Evolutionary conservation across 1,140 invertebrate genomes (phyloP).

Genomic region (Drosophila tristis): DNA sequence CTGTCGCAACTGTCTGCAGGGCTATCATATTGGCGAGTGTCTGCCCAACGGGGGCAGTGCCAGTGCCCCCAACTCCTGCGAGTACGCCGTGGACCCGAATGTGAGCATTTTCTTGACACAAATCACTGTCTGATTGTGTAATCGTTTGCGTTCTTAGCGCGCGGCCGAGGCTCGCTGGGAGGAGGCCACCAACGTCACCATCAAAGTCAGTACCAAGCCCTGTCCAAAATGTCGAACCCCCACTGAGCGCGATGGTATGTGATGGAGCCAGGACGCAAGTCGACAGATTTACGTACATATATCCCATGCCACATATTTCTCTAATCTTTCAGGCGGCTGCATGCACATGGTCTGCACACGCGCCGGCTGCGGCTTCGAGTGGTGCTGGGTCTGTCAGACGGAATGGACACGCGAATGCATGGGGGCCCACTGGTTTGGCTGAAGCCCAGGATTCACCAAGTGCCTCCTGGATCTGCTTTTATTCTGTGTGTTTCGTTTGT

Average conservation of each 20-base stretch:
- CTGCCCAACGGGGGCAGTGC: slow-evolving; percentile 79
- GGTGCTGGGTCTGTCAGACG: slow-evolving; percentile 96
- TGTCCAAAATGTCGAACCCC: slow-evolving; percentile 94
- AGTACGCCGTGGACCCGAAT: slow-evolving; percentile 87
- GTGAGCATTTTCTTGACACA: slow-evolving; percentile 76
- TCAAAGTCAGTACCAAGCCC: slow-evolving; percentile 92
- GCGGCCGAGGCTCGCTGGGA: slow-evolving; percentile 90
- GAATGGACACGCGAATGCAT: slow-evolving; percentile 94
- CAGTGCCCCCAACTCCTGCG: slow-evolving; percentile 76
- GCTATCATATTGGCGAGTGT: slow-evolving; percentile 92
- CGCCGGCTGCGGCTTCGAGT: slow-evolving; percentile 90
- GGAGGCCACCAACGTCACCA: slow-evolving; percentile 89
- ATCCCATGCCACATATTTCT: background rate
- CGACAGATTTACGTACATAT: slow-evolving; percentile 15
- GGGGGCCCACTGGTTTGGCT: slow-evolving; percentile 95
- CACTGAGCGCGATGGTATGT: slow-evolving; percentile 92
- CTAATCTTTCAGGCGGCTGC: slow-evolving; percentile 89
- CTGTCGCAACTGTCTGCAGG: slow-evolving; percentile 91
- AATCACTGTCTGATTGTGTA: slow-evolving; percentile 21
- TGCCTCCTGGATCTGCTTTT: background rate
- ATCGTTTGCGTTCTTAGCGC: slow-evolving; percentile 55
- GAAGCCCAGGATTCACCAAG: slow-evolving; percentile 33
- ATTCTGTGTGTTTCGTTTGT: slow-evolving; percentile 19
- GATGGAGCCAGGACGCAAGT: slow-evolving; percentile 3
- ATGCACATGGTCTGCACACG: slow-evolving; percentile 93